phyloP scores from a whole-genome alignment of 2,113 vertebrate species.

The Pelusios castaneus region DNA sequence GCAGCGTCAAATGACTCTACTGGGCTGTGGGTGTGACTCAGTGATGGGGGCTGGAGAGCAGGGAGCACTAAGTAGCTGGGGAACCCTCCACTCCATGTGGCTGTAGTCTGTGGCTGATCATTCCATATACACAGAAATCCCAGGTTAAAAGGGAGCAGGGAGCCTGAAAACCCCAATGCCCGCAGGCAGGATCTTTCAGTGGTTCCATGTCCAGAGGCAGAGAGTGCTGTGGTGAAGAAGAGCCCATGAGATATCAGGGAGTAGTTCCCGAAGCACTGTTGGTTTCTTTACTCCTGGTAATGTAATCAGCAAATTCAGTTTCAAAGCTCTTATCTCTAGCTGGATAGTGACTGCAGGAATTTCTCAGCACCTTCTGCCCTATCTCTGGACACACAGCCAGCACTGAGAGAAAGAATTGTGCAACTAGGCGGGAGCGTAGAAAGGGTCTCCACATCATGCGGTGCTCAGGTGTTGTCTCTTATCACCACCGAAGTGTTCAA shows the following conservation, averaged over 20 bases:
- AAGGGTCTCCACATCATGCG: too few relatives aligned
- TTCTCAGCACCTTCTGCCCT: neutral
- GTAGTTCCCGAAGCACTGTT: neutral
- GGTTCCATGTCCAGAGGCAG: too few relatives aligned
- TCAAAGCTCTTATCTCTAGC: rapidly evolving
- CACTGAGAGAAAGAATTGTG: too few relatives aligned
- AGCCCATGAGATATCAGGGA: neutral
- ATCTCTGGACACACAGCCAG: too few relatives aligned
- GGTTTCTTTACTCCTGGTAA: neutral
- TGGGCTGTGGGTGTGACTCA: too few relatives aligned
- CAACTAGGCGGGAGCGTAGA: too few relatives aligned
- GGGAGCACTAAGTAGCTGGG: neutral
- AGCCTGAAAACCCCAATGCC: neutral
- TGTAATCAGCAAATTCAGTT: neutral
- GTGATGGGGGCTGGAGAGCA: too few relatives aligned
- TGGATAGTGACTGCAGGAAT: neutral
- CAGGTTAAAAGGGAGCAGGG: rapidly evolving
- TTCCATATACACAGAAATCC: neutral
- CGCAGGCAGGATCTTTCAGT: neutral
- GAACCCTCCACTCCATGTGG: neutral
- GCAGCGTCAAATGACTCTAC: too few relatives aligned
- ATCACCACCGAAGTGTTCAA: too few relatives aligned
- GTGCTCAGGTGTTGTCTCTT: too few relatives aligned
- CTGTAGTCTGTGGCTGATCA: rapidly evolving
- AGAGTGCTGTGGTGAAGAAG: neutral